Conservation (phyloP, 2,113 vertebrate species). For the Saimiri boliviensis region DNA sequence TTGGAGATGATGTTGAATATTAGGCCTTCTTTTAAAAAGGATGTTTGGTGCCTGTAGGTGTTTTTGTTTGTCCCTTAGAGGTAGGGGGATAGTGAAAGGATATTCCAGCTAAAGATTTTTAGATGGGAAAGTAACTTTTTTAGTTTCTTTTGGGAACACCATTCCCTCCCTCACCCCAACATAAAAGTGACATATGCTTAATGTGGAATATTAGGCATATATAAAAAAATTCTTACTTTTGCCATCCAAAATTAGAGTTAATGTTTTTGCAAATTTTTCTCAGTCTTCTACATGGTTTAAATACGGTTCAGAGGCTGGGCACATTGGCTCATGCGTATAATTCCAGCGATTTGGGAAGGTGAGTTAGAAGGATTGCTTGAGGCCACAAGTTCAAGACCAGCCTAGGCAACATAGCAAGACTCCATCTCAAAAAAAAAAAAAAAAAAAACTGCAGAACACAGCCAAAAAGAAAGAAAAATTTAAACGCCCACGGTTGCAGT, state of each 20-base stretch:
- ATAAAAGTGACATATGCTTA: neutral
- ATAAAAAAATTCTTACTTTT: neutral
- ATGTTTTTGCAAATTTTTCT: neutral
- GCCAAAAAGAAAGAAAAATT: neutral
- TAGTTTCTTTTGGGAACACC: neutral
- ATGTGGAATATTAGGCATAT: neutral
- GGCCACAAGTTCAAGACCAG: neutral
- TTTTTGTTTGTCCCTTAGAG: neutral
- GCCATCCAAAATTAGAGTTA: neutral
- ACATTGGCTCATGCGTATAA: neutral
- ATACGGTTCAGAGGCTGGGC: neutral
- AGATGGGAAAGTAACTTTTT: neutral
- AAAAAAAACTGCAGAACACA: neutral
- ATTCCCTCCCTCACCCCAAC: neutral
- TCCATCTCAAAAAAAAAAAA: neutral
- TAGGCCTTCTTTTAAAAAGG: neutral
- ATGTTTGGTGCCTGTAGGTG: neutral
- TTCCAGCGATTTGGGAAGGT: neutral
- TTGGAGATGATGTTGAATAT: neutral
- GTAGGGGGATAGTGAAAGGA: neutral
- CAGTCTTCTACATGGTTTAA: neutral
- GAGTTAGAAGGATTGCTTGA: neutral
- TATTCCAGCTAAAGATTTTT: neutral
- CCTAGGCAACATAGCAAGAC: neutral
- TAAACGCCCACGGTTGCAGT: neutral